Evolutionary conservation across 2,888 invertebrate genomes (phyloP).

Genomic region (Endotricha flammealis): DNA sequence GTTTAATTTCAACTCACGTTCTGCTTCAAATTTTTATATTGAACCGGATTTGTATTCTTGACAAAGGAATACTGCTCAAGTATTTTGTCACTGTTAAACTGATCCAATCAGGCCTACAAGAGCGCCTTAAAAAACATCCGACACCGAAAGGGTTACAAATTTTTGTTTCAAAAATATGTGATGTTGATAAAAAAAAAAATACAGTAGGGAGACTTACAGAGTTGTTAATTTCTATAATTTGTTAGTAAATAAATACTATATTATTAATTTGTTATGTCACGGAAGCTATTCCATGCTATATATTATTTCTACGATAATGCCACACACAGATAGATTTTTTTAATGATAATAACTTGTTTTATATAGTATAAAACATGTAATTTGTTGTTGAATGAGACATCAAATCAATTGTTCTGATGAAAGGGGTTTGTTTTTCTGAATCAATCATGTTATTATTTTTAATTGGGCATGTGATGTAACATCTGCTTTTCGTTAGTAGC

Average conservation of each 20-base stretch:
- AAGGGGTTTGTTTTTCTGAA: slow-evolving; percentile 52
- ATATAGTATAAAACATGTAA: slow-evolving; percentile 49
- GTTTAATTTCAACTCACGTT: neutral
- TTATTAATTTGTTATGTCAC: slow-evolving; percentile 60
- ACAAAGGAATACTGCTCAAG: slow-evolving; percentile 65
- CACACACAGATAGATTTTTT: slow-evolving; percentile 50
- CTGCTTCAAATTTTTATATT: neutral
- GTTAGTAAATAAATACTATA: slow-evolving; percentile 19
- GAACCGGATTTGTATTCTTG: slow-evolving; percentile 49
- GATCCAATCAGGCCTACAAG: slow-evolving; percentile 61
- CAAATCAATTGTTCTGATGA: slow-evolving; percentile 57
- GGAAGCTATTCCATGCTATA: slow-evolving; percentile 41
- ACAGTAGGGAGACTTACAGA: slow-evolving; percentile 25
- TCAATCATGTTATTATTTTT: slow-evolving; percentile 66
- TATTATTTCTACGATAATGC: slow-evolving; percentile 32
- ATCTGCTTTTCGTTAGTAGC: slow-evolving; percentile 41
- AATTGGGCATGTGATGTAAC: slow-evolving; percentile 48
- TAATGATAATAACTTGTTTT: slow-evolving; percentile 30
- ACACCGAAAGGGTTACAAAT: slow-evolving; percentile 59
- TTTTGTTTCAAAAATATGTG: slow-evolving; percentile 51
- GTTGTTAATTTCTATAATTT: slow-evolving; percentile 56
- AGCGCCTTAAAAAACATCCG: slow-evolving; percentile 48
- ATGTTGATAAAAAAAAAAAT: slow-evolving; percentile 52
- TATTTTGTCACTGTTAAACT: slow-evolving; percentile 76
- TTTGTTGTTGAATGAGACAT: slow-evolving; percentile 62